Evolutionary conservation across 2,797 vertebrate species (phyloP).

Genomic region (Lacerta viridis): DNA sequence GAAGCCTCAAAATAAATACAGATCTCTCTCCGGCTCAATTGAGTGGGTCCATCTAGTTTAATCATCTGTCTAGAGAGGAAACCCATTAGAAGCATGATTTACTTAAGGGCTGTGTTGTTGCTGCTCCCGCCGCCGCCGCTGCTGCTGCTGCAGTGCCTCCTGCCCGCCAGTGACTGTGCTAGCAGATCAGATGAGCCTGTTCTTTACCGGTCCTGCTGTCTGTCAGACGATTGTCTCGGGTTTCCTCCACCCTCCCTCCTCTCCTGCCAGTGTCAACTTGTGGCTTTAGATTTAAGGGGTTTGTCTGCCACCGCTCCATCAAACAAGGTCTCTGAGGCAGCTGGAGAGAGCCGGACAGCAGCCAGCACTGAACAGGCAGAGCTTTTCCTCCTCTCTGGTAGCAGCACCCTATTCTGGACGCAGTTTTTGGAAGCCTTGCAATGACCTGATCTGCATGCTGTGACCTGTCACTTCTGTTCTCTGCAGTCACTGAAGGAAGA

Average conservation of each 20-base stretch:
- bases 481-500: constrained; percentile 36
- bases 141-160: constrained; percentile 40
- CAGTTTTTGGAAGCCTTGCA: constrained; percentile 61
- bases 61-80: constrained; percentile 64
- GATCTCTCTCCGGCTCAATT: constrained; percentile 51
- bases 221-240: background rate
- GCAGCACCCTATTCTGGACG: constrained; percentile 48
- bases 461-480: constrained; percentile 61
- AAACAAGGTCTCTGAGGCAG: constrained; percentile 32
- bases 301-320: constrained; percentile 35
- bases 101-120: constrained; percentile 25
- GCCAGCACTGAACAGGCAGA: constrained; percentile 34
- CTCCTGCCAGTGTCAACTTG: constrained; percentile 15
- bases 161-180: constrained; percentile 15
- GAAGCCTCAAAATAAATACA: constrained; percentile 72
- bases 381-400: constrained; percentile 27
- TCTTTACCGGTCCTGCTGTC: background rate
- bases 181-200: background rate
- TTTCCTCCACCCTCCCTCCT: background rate
- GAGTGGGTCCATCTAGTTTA: constrained; percentile 55
- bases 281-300: constrained; percentile 10
- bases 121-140: too few species aligned
- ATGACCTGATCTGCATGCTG: constrained; percentile 65
- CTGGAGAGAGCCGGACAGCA: constrained; percentile 15
- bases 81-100: constrained; percentile 65